A percentile compares a stretch with the other conserved stretches of the same genome.
These are phyloP conservation scores for Sparidentex hasta DNA, from an alignment of 2,797 vertebrate species.

Conservation along the genomic window DNA sequence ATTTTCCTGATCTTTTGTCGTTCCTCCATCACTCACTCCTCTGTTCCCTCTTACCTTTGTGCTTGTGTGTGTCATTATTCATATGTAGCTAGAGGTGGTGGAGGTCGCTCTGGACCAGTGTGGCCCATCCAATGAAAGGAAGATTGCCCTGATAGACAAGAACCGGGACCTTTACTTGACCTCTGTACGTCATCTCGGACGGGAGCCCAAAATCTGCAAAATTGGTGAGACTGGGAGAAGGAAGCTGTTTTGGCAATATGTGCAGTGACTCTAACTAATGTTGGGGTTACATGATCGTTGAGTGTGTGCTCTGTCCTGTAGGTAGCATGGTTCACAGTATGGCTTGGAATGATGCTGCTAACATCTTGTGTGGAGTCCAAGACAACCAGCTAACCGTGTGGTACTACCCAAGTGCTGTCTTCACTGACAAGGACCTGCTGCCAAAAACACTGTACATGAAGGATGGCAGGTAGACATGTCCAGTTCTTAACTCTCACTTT, in stretches of 20 bases:
- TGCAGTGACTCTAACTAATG: slow-evolving; percentile 2
- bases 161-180: slow-evolving; percentile 96
- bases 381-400: slow-evolving; percentile 92
- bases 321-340: slow-evolving; percentile 95
- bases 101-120: slow-evolving; percentile 95
- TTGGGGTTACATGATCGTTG: background rate
- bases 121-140: slow-evolving; percentile 91
- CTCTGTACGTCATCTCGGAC: slow-evolving; percentile 90
- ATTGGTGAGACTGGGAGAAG: slow-evolving; percentile 88
- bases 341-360: slow-evolving; percentile 94
- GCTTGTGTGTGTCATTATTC: slow-evolving; percentile 50
- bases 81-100: slow-evolving; percentile 90
- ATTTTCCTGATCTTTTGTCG: slow-evolving; percentile 52
- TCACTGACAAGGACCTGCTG: slow-evolving; percentile 94
- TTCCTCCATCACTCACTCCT: slow-evolving; percentile 41
- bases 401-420: slow-evolving; percentile 93
- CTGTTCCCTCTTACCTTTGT: slow-evolving; percentile 37
- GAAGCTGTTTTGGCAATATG: background rate
- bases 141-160: slow-evolving; percentile 96
- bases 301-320: slow-evolving; percentile 62
- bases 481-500: background rate
- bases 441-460: slow-evolving; percentile 90
- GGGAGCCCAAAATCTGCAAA: slow-evolving; percentile 93
- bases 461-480: slow-evolving; percentile 90
- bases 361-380: slow-evolving; percentile 95